A percentile compares a stretch with the other conserved stretches of the same genome.
These are phyloP conservation scores for Umimayanthus kanabou DNA, from an alignment of 92 coral and sea anemone species.

Conservation along the genomic window DNA sequence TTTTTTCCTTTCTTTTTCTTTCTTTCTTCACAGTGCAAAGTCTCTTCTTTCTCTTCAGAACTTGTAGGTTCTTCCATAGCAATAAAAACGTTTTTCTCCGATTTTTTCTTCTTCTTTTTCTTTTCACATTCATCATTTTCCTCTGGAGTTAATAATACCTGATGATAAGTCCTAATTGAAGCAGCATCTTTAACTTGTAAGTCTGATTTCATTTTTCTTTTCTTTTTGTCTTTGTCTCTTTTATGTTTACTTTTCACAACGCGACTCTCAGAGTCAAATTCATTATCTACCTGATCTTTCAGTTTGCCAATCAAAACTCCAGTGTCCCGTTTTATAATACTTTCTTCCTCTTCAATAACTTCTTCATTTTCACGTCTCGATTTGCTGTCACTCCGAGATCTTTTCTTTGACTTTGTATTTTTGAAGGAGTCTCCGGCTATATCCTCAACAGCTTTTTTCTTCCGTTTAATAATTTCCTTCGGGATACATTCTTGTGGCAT, in stretches of 20 bases:
- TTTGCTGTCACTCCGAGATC: neutral
- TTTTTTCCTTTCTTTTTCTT: conserved; percentile 38
- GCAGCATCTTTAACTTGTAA: conserved; percentile 18
- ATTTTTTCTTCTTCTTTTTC: neutral
- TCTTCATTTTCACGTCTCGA: neutral
- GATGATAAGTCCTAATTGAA: conserved; percentile 8
- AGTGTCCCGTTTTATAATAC: neutral
- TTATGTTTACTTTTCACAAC: neutral
- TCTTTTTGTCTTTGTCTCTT: neutral
- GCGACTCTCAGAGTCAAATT: neutral
- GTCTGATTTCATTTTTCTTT: neutral
- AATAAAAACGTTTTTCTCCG: neutral
- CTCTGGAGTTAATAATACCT: neutral
- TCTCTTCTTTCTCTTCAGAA: neutral
- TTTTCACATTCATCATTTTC: neutral
- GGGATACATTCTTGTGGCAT: neutral
- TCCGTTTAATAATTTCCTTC: neutral
- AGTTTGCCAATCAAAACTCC: neutral
- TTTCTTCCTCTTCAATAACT: neutral
- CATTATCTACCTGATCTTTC: neutral
- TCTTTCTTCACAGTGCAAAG: conserved; percentile 1
- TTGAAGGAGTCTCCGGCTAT: neutral
- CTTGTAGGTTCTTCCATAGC: neutral
- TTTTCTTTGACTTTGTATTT: neutral
- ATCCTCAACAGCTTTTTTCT: neutral